Evolutionary conservation across 2,113 vertebrate genomes (phyloP), one percentile per base, ranked within the genome.

Genomic region (Serilophus lunatus): DNA sequence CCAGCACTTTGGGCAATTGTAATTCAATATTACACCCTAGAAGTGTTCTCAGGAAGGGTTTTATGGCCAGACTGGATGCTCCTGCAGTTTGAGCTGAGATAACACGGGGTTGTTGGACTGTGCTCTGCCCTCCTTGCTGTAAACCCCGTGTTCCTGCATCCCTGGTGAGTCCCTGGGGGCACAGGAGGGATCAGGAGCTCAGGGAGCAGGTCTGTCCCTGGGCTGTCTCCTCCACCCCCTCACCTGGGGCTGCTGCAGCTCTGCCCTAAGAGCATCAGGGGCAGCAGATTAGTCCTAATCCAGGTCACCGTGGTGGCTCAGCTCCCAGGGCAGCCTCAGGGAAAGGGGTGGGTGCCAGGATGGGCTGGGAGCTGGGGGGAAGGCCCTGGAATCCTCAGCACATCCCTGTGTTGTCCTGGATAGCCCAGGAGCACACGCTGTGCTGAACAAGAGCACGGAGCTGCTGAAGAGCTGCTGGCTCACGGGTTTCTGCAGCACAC

Each of bases 91-190:
- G 61, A 59, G 56, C 44, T 47, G 60, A 83, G 53, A 11, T 42
- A 8, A n/a, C 0, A 0, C 7, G 20, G 26, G 33, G 8, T 6
- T 6, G 3, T 33, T 61, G 66, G 38, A 8, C 60, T 22, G 57
- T 20, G 40, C 12, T 74, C 47, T 14, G 9, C 36, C 19, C 31
- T 40, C n/a, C 10, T 0, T 3, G 71, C 31, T 61, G 54, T 59
- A 57, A 88, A 61, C 45, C 38, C 45, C 25, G 29, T 65, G 38
- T 33, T 35, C 15, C 9, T 13, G 29, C 40, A 20, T 22, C 57
- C 56, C 66, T 18, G 20, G 9, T 0, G 8, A 31, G 24, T 10
- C n/a, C 28, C 0, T 6, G 4, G 4, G 2, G 49, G 44, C 64
- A 10, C 17, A 9, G 79, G 68, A 47, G 45, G 63, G n/a, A 3